A percentile compares a stretch with the other conserved stretches of the same genome.
Evolutionary conservation across 2,888 invertebrate species (phyloP).

Genomic region (Pardosa pseudoannulata): DNA sequence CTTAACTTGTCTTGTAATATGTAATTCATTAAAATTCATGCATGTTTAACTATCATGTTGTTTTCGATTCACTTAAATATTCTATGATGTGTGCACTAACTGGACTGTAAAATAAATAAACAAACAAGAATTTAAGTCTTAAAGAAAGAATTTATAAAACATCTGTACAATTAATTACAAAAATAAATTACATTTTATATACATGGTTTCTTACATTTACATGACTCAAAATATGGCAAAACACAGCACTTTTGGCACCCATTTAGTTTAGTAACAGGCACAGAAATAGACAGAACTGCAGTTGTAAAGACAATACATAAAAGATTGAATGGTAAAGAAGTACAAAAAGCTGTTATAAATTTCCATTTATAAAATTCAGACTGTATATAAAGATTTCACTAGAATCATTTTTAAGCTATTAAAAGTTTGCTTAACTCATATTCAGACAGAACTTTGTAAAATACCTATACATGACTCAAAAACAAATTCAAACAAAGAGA

Average conservation of each 20-base stretch:
- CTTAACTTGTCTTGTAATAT: too few species aligned
- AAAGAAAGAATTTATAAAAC: slow-evolving; percentile 68
- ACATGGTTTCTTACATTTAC: slow-evolving; percentile 63
- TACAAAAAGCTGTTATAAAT: background rate
- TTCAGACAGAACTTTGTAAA: too few species aligned
- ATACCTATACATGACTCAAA: too few species aligned
- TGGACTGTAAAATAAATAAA: too few species aligned
- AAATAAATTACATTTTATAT: slow-evolving; percentile 73
- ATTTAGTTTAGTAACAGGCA: slow-evolving; percentile 30
- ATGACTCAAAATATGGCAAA: slow-evolving; percentile 72
- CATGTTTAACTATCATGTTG: background rate
- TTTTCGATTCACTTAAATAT: background rate
- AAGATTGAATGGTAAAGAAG: background rate
- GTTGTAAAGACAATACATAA: background rate
- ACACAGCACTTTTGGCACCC: slow-evolving; percentile 62
- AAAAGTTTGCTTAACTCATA: background rate
- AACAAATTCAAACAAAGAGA: too few species aligned
- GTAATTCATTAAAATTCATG: too few species aligned
- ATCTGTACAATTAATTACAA: slow-evolving; percentile 72
- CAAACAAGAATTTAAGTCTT: background rate
- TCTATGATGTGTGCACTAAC: too few species aligned
- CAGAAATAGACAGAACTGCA: background rate
- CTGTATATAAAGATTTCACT: background rate
- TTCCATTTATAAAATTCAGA: background rate
- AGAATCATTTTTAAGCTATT: background rate